Evolutionary conservation across 2,113 vertebrate genomes (phyloP).

Genomic region (Lycaon pictus): DNA sequence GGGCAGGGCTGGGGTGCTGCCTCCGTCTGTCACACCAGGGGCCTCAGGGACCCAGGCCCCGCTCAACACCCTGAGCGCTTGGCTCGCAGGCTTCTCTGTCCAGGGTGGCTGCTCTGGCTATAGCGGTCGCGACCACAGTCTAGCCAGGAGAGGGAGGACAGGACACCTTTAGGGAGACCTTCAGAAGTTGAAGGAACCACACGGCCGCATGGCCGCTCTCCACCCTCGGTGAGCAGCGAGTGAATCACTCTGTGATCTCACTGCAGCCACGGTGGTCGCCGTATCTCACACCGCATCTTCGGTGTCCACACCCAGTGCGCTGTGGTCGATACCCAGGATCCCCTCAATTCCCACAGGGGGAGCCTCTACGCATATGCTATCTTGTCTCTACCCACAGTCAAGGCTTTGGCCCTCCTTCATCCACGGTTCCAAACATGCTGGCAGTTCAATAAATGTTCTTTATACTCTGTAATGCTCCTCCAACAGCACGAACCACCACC

Average conservation of each 20-base stretch:
- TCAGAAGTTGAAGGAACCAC: neutral
- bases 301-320: neutral
- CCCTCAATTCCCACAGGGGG: neutral
- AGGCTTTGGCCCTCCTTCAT: neutral
- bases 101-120: neutral
- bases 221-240: neutral
- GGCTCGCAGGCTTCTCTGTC: neutral
- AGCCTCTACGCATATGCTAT: no score
- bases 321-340: neutral
- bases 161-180: neutral
- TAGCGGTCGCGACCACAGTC: neutral
- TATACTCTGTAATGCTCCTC: neutral
- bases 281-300: neutral
- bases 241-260: neutral
- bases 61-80: neutral
- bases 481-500: neutral
- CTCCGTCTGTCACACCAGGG: neutral
- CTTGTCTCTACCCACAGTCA: neutral
- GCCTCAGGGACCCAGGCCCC: neutral
- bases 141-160: neutral
- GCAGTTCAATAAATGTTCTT: neutral
- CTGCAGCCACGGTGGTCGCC: neutral
- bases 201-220: no score
- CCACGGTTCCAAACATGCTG: neutral
- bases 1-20: neutral